Conservation (phyloP, 1,140 invertebrate species). For the Pantala flavescens region DNA sequence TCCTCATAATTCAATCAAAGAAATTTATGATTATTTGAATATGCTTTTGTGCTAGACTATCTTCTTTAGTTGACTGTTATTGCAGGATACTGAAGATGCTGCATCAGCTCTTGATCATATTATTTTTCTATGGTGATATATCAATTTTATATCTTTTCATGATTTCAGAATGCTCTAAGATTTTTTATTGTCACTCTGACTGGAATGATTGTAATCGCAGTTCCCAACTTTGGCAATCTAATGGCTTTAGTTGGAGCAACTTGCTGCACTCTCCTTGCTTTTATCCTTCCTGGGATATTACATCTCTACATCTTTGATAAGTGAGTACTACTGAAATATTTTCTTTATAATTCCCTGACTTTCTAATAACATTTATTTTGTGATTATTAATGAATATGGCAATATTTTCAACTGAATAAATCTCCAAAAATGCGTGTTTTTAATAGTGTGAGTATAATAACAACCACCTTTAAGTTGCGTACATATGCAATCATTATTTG, state of each 20-base stretch:
- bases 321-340: conserved; percentile 25
- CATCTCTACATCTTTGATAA: conserved; percentile 35
- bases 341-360: background rate
- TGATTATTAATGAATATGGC: conserved; percentile 5
- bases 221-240: conserved; percentile 40
- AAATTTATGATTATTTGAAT: too few relatives aligned
- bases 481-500: too few relatives aligned
- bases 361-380: conserved; percentile 14
- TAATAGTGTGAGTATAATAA: too few relatives aligned
- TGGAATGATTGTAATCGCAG: conserved; percentile 36
- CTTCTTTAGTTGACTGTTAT: too few relatives aligned
- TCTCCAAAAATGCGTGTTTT: too few relatives aligned
- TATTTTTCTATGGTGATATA: background rate
- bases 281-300: conserved; percentile 37
- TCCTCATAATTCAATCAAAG: too few relatives aligned
- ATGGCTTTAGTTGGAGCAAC: conserved; percentile 41
- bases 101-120: too few relatives aligned
- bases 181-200: conserved; percentile 32
- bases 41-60: too few relatives aligned
- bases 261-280: conserved; percentile 39
- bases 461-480: too few relatives aligned
- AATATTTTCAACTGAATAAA: conserved; percentile 10
- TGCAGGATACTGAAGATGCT: too few relatives aligned
- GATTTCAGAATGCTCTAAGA: conserved; percentile 34
- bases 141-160: background rate